Evolutionary conservation across 2,113 vertebrate genomes (phyloP), one percentile per base, ranked within the genome.

Genomic region (Noctilio leporinus): DNA sequence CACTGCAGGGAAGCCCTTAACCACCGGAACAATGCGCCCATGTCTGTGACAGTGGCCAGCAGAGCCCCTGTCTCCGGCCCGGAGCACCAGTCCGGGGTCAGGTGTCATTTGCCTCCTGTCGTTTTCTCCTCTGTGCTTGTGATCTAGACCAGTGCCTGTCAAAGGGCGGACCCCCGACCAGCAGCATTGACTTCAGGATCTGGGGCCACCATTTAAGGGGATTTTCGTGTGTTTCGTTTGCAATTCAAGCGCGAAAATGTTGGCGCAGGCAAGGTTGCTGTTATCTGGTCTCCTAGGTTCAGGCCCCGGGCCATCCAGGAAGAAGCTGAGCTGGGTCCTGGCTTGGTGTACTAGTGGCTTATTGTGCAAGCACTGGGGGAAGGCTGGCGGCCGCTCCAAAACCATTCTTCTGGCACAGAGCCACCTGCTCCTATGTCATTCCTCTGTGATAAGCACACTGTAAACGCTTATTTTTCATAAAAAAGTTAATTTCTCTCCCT

Each of bases 41-140:
- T 7, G 19, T 19, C 62, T 33, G 47, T 24, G 14, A 24, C 5
- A 2, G 2, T 0, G 2, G 26, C 33, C 1, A 10, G 4, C 55
- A 28, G 55, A 53, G 14, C 59, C 16, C 12, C 8, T n/a, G 40
- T 19, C 7, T 40, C 33, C 7, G 0, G 4, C 4, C 38, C 0
- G 33, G 38, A 40, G 28, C 10, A 9, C 3, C 4, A 49, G 40
- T 11, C 33, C 30, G 26, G 69, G 40, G 16, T 19, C 45, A 9
- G 14, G 24, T 12, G 10, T 40, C 53, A 0, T 33, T 67, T 38
- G 10, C 72, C 14, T 1, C 0, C 2, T 19, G 64, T 62, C 30
- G 33, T 69, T 55, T 49, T 57, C 19, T 47, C 24, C 67, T 80
- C 12, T 24, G 1, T 35, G 51, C 7, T 0, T 4, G 49, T 5